These are phyloP conservation scores for Sitta carolinensis DNA, from an alignment of 2,797 vertebrate genomes.

Conservation along the genomic window DNA sequence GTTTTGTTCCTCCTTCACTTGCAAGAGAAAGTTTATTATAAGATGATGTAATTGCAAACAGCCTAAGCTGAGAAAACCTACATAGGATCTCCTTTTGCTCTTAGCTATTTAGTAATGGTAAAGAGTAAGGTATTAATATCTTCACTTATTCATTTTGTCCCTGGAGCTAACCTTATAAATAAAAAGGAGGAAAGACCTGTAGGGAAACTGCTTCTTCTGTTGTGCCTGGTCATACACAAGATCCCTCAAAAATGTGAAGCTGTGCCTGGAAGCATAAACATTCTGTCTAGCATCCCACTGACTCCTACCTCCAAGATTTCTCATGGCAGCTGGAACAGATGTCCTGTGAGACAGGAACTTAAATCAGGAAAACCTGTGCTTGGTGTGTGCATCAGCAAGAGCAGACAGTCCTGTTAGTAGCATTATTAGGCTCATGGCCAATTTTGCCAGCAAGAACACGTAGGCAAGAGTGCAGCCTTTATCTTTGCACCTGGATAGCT, in stretches of 20 bases:
- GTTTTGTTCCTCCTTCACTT: not conserved
- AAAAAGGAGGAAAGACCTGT: not conserved
- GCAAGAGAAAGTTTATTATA: not conserved
- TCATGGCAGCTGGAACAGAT: not conserved
- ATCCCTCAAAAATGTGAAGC: not conserved
- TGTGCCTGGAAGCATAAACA: not conserved
- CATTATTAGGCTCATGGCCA: accelerated
- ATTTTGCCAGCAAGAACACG: not conserved
- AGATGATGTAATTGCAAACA: not conserved
- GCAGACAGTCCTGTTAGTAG: not conserved
- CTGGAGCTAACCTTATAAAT: not conserved
- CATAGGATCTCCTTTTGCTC: not conserved
- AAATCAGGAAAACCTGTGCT: not conserved
- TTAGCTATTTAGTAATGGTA: not conserved
- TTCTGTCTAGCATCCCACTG: not conserved
- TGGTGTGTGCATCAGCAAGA: not conserved
- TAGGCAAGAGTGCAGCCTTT: not conserved
- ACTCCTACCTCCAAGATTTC: not conserved
- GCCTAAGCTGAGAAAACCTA: not conserved
- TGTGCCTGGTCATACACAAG: not conserved
- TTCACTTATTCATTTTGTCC: not conserved
- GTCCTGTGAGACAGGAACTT: not conserved
- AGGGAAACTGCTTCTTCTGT: not conserved
- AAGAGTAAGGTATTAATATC: not conserved
- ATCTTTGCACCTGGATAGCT: not conserved